Evolutionary conservation across 1,140 invertebrate species (phyloP).

Genomic region (Lepidurus couesii): DNA sequence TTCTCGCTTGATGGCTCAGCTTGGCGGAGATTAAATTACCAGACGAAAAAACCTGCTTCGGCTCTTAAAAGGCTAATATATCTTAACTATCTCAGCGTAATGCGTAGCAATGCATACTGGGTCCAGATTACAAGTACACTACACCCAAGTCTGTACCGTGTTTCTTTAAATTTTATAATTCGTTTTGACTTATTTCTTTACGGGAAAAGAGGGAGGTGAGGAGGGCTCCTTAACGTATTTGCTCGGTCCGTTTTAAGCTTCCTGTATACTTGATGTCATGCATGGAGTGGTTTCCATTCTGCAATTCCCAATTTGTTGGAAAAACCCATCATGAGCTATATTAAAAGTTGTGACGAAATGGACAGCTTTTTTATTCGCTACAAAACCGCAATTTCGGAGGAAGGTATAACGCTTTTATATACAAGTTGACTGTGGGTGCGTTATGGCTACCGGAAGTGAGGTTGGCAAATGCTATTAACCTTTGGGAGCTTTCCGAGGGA

Average conservation of each 20-base stretch:
- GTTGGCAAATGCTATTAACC: constrained; percentile 7
- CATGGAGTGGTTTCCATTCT: too few relatives aligned
- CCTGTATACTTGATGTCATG: constrained; percentile 25
- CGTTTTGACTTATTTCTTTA: too few relatives aligned
- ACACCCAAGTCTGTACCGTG: too few relatives aligned
- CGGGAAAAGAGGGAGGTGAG: too few relatives aligned
- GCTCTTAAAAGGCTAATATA: neutral
- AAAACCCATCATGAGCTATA: too few relatives aligned
- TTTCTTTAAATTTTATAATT: too few relatives aligned
- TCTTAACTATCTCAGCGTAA: neutral
- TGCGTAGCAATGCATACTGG: neutral
- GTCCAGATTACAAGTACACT: neutral
- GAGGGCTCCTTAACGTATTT: neutral
- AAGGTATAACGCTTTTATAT: neutral
- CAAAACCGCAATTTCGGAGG: too few relatives aligned
- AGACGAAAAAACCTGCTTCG: neutral
- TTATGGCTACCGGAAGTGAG: constrained; percentile 9
- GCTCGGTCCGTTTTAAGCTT: neutral
- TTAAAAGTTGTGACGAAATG: too few relatives aligned
- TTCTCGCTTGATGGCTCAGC: constrained; percentile 14
- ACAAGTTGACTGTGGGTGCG: neutral
- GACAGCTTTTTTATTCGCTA: too few relatives aligned
- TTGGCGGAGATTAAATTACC: neutral
- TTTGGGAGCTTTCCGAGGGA: neutral
- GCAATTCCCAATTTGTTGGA: too few relatives aligned